Evolutionary conservation across 2,113 vertebrate genomes (phyloP), one percentile per base, ranked within the genome.

Genomic region (Toxotes jaculatrix): DNA sequence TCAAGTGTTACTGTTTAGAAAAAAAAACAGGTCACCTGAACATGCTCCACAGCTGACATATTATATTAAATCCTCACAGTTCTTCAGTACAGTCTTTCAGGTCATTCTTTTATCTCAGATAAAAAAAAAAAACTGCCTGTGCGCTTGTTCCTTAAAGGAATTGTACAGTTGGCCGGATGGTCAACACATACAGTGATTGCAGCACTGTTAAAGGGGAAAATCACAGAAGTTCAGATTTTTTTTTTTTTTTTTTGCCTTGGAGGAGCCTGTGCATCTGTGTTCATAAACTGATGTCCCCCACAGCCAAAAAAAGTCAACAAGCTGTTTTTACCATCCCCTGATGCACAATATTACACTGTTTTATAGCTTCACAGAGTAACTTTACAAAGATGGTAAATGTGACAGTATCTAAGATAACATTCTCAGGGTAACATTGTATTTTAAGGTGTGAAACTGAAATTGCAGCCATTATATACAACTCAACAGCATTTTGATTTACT

Each of bases 241-340:
- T 64, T 70, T 70, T 61, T 68, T 59, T 68, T 57, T 7, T 56
- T 64, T 70, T 70, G 65, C 72, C 66, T 80, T 64, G 42, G n/a
- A 78, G 68, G 27, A 82, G 66, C 55, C 43, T 66, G 57, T 65
- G 77, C 45, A 79, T 65, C 65, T 72, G 73, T 73, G 76, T 76
- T 78, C 75, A 74, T 69, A 49, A 83, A 79, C 13, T 38, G 77
- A 55, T 87, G 76, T 85, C 84, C 79, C 84, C 85, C 70, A 76
- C 27, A 87, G 74, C 77, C 83, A 74, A 68, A 78, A 27, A 56
- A 86, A 73, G 79, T 77, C 81, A 89, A 79, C 80, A 87, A 70
- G 45, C 68, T 27, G 81, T 74, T 76, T 72, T 63, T 55, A 63
- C 38, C 72, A 23, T 82, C 71, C 78, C 79, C 47, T 55, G 72